Evolutionary conservation across 2,113 vertebrate species (phyloP).

Genomic region (Antennarius striatus): DNA sequence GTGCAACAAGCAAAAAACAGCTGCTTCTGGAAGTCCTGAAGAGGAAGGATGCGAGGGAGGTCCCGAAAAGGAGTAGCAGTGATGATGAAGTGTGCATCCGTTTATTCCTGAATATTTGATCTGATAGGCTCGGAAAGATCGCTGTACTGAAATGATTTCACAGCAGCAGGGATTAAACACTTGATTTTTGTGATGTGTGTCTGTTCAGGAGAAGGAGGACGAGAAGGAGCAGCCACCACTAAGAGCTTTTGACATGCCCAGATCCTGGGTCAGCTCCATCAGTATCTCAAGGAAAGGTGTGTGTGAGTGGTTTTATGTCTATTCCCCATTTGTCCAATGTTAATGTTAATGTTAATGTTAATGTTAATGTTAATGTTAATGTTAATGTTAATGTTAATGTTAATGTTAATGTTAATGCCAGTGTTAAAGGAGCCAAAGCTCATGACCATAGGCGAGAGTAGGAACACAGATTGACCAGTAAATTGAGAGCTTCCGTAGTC

Average conservation of each 20-base stretch:
- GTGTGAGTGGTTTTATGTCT: too few species aligned
- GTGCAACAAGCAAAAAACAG: slow-evolving; percentile 38
- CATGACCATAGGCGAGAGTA: too few species aligned
- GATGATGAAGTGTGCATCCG: slow-evolving; percentile 23
- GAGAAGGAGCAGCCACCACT: slow-evolving; percentile 3
- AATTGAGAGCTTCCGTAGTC: too few species aligned
- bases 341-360: too few species aligned
- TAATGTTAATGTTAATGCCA: too few species aligned
- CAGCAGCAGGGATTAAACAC: too few species aligned
- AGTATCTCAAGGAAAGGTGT: slow-evolving; percentile 74
- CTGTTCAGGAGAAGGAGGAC: slow-evolving; percentile 65
- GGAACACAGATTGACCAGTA: too few species aligned
- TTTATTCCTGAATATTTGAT: not conserved
- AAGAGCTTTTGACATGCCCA: slow-evolving; percentile 82
- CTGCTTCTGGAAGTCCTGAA: slow-evolving; percentile 27
- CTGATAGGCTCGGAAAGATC: too few species aligned
- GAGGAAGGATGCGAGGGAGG: slow-evolving; percentile 9
- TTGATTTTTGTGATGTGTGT: slow-evolving; percentile 6
- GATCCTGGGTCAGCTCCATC: slow-evolving; percentile 85
- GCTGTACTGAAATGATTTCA: not conserved
- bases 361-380: too few species aligned
- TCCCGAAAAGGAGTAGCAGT: not conserved
- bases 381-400: too few species aligned
- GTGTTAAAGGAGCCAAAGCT: too few species aligned
- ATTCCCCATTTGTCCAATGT: too few species aligned